Evolutionary conservation across 2,113 vertebrate genomes (phyloP), one percentile per base, ranked within the genome.

Genomic region (Psittacula cyanocephala): DNA sequence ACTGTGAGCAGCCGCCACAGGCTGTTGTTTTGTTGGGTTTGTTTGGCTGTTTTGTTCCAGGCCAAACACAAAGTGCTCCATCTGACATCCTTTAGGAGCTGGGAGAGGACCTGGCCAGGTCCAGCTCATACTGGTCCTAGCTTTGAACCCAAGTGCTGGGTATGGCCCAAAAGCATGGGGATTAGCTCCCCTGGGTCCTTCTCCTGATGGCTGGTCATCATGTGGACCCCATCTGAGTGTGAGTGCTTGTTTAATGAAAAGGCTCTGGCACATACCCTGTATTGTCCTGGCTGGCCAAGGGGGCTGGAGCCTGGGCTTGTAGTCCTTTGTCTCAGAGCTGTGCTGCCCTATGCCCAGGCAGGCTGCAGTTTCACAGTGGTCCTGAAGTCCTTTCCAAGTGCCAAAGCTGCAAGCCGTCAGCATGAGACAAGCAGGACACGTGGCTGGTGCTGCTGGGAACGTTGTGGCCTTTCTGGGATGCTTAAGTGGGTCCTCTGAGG

Each of bases 401-500:
- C 37, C 77, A 85, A 93, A 93, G 93, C 96, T 92, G 96, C 49
- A 59, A 83, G 31, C 28, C 7, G 0, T 95, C 86, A 94, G 83
- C 1, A 0, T 84, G 83, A 95, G 86, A 85, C 64, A 71, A 57
- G 37, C 46, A 77, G 70, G 68, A 62, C 43, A 62, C 0, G 0
- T 62, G 77, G 47, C 41, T 49, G 1, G 0, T 81, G 46, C 71
- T 96, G 85, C 89, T 97, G 96, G 96, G 96, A 97, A 95, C 3
- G 0, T 20, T 31, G 29, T 65, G 91, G 81, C 95, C 88, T 94
- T 97, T 97, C 81, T 0, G 0, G 67, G 64, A 62, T 41, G n/a
- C 78, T 94, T 81, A 97, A 97, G 92, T 96, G 91, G 59, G 22
- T 83, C 60, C 72, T 96, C 93, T 63, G 65, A 70, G 59, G 39